These are phyloP conservation scores for Phylloscopus whistleri DNA, from an alignment of 2,113 vertebrate species.

Conservation along the genomic window DNA sequence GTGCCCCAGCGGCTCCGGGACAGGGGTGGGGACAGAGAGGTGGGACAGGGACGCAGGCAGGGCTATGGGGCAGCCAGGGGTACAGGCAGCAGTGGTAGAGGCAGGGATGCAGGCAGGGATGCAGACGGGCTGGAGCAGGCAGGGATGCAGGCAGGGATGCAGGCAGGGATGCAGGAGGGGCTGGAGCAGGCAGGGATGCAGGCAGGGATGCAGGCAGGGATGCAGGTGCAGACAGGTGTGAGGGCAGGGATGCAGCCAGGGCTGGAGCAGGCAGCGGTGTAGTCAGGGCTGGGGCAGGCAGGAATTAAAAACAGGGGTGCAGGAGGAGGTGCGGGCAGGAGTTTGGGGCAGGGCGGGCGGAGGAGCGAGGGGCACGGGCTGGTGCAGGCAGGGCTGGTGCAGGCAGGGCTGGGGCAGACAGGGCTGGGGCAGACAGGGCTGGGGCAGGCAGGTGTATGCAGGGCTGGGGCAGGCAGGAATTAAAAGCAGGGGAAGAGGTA, in stretches of 20 bases:
- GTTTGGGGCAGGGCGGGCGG: not conserved
- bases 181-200: too few relatives aligned
- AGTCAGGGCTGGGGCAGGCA: not conserved
- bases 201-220: not conserved
- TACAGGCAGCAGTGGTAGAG: not conserved
- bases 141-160: not conserved
- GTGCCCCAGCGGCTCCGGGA: not conserved
- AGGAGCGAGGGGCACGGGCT: not conserved
- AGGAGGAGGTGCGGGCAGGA: not conserved
- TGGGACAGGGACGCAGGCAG: not conserved
- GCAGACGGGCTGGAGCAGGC: too few relatives aligned
- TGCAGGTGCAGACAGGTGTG: too few relatives aligned
- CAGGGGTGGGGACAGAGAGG: not conserved
- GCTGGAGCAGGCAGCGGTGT: not conserved
- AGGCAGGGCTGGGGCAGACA: not conserved
- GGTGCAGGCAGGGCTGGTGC: not conserved
- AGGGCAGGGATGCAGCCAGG: not conserved
- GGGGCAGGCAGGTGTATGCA: too few relatives aligned
- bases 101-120: not conserved
- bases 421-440: too few relatives aligned
- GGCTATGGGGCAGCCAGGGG: not conserved
- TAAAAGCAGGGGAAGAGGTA: not conserved
- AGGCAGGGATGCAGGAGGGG: too few relatives aligned
- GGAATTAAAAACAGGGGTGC: not conserved
- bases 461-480: not conserved